A percentile compares a stretch with the other conserved stretches of the same genome.
These are phyloP conservation scores for Hippocampus guttulatus DNA, from an alignment of 2,113 vertebrate genomes.

Conservation along the genomic window DNA sequence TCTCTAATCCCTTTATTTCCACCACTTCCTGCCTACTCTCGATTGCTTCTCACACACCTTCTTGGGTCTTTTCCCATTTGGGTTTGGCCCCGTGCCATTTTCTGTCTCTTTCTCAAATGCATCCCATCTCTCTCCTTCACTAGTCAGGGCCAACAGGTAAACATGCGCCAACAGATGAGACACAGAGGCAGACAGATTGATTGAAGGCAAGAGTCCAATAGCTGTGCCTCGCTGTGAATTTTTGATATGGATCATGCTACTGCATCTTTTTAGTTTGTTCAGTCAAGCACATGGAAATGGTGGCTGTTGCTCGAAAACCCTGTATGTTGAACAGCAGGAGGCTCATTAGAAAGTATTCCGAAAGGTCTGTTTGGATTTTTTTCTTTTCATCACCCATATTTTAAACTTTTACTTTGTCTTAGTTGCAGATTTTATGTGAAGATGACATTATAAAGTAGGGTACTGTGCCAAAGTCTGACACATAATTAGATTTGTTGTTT, in stretches of 20 bases:
- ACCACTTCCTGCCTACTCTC: not conserved
- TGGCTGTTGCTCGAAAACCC: not conserved
- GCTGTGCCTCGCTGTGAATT: constrained; percentile 46
- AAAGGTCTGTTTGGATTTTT: not conserved
- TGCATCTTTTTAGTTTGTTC: constrained; percentile 1
- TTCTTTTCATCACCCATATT: not conserved
- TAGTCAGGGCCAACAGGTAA: constrained; percentile 36
- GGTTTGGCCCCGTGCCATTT: not conserved
- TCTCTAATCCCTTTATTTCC: constrained; percentile 21
- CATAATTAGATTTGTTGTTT: too few species aligned
- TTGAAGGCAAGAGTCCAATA: constrained; percentile 35
- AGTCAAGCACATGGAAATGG: not conserved
- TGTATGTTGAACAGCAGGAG: not conserved
- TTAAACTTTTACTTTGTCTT: too few species aligned
- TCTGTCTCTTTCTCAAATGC: constrained; percentile 15
- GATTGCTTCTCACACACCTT: constrained; percentile 4
- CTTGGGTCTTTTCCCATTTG: constrained; percentile 2
- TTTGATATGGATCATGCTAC: constrained; percentile 34
- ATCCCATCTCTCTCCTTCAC: constrained; percentile 50
- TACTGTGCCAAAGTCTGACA: too few species aligned
- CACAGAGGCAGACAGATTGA: constrained; percentile 13
- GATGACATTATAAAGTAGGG: too few species aligned
- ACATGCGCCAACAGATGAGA: constrained; percentile 58
- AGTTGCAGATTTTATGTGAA: too few species aligned
- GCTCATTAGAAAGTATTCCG: not conserved